Evolutionary conservation across 2,113 vertebrate genomes (phyloP).

Genomic region (Vidua chalybeata): DNA sequence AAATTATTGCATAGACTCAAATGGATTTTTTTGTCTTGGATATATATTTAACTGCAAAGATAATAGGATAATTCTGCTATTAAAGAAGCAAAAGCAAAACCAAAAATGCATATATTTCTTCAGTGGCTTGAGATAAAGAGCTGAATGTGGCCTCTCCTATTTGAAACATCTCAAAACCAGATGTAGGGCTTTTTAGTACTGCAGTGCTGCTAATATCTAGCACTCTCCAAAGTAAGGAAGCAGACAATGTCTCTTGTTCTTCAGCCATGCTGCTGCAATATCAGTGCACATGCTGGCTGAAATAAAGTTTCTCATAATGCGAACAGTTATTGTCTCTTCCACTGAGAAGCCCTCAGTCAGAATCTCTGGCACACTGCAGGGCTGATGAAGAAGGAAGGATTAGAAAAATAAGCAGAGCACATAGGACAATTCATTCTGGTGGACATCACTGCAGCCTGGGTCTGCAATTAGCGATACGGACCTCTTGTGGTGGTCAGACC

Average conservation of each 20-base stretch:
- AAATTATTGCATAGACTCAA: not conserved
- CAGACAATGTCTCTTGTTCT: not conserved
- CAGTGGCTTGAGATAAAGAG: not conserved
- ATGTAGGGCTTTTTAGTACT: not conserved
- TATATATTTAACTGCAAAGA: not conserved
- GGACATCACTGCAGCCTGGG: not conserved
- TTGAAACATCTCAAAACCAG: not conserved
- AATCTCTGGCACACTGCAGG: not conserved
- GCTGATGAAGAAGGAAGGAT: not conserved
- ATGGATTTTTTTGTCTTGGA: not conserved
- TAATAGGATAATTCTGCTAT: not conserved
- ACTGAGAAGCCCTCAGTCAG: not conserved
- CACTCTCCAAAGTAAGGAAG: not conserved
- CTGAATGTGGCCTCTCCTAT: not conserved
- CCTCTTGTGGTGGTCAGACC: not conserved
- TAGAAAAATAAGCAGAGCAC: not conserved
- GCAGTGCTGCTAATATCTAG: not conserved
- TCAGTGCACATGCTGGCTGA: not conserved
- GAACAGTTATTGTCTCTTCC: not conserved
- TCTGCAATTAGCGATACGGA: rapidly evolving
- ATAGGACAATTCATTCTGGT: not conserved
- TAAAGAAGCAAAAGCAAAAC: not conserved
- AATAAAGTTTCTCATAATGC: not conserved
- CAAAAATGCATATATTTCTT: not conserved
- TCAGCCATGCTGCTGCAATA: not conserved